phyloP scores from a whole-genome alignment of 2,888 invertebrate species.

The Gymnocheta viridis region DNA sequence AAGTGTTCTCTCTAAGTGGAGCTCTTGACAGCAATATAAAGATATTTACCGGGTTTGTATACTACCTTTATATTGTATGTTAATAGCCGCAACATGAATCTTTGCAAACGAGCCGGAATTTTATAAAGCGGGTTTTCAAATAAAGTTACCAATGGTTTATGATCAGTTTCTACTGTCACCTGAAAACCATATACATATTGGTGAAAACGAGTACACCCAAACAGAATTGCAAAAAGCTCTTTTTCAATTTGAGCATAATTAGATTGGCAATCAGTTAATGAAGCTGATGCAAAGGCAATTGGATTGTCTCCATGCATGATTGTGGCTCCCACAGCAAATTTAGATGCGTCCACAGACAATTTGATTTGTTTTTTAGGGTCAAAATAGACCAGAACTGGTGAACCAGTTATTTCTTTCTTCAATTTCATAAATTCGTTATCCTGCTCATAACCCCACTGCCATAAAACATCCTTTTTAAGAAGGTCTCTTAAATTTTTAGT shows the following conservation, averaged over 20 bases:
- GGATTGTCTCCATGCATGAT: slow-evolving; percentile 21
- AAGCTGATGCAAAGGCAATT: slow-evolving; percentile 15
- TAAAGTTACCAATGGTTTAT: too few relatives aligned
- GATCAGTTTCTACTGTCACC: slow-evolving; percentile 3
- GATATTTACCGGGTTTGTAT: slow-evolving; percentile 3
- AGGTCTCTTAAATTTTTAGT: too few relatives aligned
- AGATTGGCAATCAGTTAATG: not conserved
- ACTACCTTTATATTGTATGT: not conserved
- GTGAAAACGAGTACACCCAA: slow-evolving; percentile 15
- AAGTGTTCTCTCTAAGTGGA: not conserved
- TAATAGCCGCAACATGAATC: too few relatives aligned
- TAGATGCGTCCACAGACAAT: slow-evolving; percentile 21
- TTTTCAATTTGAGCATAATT: slow-evolving; percentile 34
- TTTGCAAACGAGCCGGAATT: too few relatives aligned
- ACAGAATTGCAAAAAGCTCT: slow-evolving; percentile 1
- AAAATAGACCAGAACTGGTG: not conserved
- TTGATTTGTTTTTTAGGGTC: not conserved
- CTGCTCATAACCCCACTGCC: too few relatives aligned
- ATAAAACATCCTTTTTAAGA: too few relatives aligned
- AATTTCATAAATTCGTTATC: too few relatives aligned
- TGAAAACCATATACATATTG: slow-evolving; percentile 12
- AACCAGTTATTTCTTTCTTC: not conserved
- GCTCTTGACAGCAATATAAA: not conserved
- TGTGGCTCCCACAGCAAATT: not conserved
- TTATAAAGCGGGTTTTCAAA: too few relatives aligned